Base-by-base conservation (phyloP, 2,113 vertebrate species). In the Shinisaurus crocodilurus region DNA sequence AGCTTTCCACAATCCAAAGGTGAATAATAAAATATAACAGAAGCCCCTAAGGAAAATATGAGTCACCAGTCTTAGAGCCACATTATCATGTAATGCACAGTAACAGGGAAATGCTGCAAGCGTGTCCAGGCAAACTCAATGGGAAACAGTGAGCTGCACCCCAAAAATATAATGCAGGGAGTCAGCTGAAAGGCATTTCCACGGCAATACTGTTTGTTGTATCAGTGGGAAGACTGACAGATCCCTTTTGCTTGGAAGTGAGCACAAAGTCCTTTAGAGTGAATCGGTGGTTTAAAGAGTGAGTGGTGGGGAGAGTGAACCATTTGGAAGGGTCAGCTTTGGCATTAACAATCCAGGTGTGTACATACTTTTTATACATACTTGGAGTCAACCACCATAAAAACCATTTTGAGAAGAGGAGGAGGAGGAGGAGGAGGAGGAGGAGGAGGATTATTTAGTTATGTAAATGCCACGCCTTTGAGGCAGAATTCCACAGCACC, bases 101-200 rank as follows among this genome's bases (percentile, higher is more conserved):
- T 95, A 94, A 96, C 93, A 96, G 92, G 95, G 83, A 96, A 97
- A 96, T 93, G 93, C 95, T 96, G 74, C 93, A 86, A 85, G 92
- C 95, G 1, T 97, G 97, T 95, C 95, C 93, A 96, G 94, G 97
- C 97, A 97, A 92, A 93, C 92, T 94, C 77, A 93, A 93, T 92
- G 94, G 96, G 89, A 92, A 91, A 91, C 54, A 2, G 54, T 91
- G 87, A 94, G 93, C 93, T 95, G 90, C 95, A 93, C 86, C 93
- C 94, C 91, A 91, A 95, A 97, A 96, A 93, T 88, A 94, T 92
- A 93, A 94, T 92, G 76, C 95, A 92, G 84, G 79, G 80, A 92
- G 84, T 50, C 85, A 95, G 95, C 95, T 92, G 94, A 95, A 95
- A 95, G 85, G 48, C 13, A 91, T 32, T 48, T 95, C 88, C 92